Base-by-base conservation (phyloP, 2,888 invertebrate genomes). In the Drosophila prostipennis region DNA sequence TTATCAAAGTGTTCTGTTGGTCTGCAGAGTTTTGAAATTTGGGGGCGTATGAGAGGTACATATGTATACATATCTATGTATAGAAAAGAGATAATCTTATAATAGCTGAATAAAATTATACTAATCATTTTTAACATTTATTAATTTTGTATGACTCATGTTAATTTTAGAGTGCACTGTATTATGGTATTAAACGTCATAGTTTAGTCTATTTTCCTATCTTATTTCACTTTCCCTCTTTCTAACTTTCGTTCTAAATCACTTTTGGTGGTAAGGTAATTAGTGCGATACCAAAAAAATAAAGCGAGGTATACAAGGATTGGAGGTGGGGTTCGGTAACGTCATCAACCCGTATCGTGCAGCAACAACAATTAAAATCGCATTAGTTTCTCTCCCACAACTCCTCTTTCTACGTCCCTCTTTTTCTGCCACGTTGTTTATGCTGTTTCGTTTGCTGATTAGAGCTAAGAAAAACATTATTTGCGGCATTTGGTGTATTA, bases 291-390 rank as follows among this genome's bases (percentile, higher is more conserved):
- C 19, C 13, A 7, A 72, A 37, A 46, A 19, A 23, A 29, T 19
- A 40, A 1, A 52, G 19, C 14, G n/a, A 19, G 29, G 8, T 2
- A 14, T 32, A 11, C 11, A 14, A 26, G 10, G n/a, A 6, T 16
- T 10, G 29, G 23, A 45, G 49, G 40, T 55, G 36, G 14, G 14
- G n/a, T 13, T 40, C 23, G 59, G 60, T 48, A 55, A 40, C 37
- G 42, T 56, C 71, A 48, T 56, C 42, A 53, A 52, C 16, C 63
- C 23, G 34, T 56, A 32, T 39, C 72, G 45, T 48, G 71, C 45
- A 63, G 49, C 42, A 40, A 37, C 48, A 65, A 78, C 70, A 81
- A 80, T 86, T 81, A 86, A 86, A 81, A 80, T 63, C 65, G 34
- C 74, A 86, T 86, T 81, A 80, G 65, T 65, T 65, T 52, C 43